Evolutionary conservation across 2,797 vertebrate genomes (phyloP).

Genomic region (Phoebastria nigripes): DNA sequence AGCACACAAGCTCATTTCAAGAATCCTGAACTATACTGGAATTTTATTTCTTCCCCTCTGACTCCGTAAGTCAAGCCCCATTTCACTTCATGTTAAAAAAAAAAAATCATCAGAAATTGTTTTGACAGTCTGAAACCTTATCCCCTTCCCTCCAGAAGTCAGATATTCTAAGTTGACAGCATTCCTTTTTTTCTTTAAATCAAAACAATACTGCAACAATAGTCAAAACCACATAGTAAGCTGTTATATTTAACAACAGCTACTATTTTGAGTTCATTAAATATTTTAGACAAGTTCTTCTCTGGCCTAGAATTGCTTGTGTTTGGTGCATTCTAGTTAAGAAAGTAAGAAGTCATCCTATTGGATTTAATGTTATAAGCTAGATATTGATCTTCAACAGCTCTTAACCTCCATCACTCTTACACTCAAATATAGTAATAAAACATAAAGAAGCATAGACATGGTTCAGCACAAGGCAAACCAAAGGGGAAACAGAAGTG

Average conservation of each 20-base stretch:
- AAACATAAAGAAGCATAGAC: rapidly evolving
- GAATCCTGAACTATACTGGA: not conserved
- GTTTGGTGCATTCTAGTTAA: not conserved
- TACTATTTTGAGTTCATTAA: not conserved
- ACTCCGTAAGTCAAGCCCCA: not conserved
- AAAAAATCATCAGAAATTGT: not conserved
- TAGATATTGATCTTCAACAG: not conserved
- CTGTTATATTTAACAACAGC: not conserved
- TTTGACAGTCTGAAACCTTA: not conserved
- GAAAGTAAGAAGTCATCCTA: not conserved
- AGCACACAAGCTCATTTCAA: not conserved
- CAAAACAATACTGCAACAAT: not conserved
- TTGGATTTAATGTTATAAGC: not conserved
- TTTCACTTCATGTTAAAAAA: not conserved
- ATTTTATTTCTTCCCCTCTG: not conserved
- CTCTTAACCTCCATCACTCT: not conserved
- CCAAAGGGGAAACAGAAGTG: not conserved
- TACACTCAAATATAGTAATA: not conserved
- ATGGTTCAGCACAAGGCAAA: not conserved
- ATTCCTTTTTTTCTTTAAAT: not conserved
- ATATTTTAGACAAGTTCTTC: not conserved
- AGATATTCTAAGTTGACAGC: not conserved
- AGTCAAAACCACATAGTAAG: not conserved
- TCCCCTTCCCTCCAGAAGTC: not conserved
- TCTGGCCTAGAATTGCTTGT: not conserved